These are phyloP conservation scores for Lepus oiostolus DNA, from an alignment of 2,797 vertebrate genomes.

Conservation along the genomic window DNA sequence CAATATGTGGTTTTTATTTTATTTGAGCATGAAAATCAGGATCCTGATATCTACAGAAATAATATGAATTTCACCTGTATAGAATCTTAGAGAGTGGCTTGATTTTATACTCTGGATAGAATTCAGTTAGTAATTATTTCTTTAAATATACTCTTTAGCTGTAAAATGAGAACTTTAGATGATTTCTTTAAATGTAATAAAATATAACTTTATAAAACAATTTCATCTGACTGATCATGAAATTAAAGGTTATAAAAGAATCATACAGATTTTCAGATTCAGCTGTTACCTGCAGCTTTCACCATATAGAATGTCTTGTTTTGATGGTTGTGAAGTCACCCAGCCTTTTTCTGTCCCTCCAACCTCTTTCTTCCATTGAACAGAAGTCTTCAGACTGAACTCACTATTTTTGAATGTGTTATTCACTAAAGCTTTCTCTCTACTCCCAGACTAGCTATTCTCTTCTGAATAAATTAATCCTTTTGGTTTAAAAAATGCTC, in stretches of 20 bases:
- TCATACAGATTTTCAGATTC: neutral
- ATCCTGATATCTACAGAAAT: neutral
- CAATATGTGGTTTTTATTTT: neutral
- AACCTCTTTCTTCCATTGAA: neutral
- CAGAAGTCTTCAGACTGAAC: neutral
- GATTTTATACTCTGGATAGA: neutral
- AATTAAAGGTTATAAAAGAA: neutral
- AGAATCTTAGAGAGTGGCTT: neutral
- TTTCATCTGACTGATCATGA: conserved; percentile 7
- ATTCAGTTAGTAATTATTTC: neutral
- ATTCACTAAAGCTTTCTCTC: neutral
- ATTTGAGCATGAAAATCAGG: neutral
- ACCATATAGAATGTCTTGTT: neutral
- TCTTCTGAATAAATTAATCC: neutral
- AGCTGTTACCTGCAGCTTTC: neutral
- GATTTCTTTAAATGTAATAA: neutral
- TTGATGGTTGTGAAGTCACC: neutral
- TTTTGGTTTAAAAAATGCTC: neutral
- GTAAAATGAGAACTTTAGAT: neutral
- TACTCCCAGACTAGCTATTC: neutral
- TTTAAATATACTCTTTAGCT: neutral
- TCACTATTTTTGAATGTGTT: neutral
- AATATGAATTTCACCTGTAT: neutral
- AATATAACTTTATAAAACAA: neutral
- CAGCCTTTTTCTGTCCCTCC: neutral